A percentile compares a stretch with the other conserved stretches of the same genome.
Evolutionary conservation across 2,797 vertebrate species (phyloP).

Genomic region (Nasua narica): DNA sequence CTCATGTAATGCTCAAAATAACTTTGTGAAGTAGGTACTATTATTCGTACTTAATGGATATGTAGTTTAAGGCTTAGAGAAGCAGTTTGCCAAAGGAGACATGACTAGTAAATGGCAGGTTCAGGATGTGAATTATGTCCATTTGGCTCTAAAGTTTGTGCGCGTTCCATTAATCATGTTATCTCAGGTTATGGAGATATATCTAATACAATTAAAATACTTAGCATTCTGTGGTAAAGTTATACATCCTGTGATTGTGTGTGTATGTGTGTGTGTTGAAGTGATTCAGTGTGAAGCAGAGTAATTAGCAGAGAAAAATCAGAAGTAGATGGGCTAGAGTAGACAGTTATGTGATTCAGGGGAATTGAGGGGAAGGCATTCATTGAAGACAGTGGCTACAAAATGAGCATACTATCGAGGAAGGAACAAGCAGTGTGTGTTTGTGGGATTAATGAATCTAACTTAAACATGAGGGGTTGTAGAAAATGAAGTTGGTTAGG

Average conservation of each 20-base stretch:
- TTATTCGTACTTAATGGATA: background rate
- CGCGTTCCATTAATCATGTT: background rate
- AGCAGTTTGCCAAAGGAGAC: background rate
- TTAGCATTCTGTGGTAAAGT: background rate
- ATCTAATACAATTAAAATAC: background rate
- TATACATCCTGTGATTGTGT: background rate
- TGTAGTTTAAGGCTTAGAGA: background rate
- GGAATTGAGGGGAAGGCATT: background rate
- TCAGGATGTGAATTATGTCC: background rate
- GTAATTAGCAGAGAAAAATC: background rate
- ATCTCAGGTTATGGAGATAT: background rate
- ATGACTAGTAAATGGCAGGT: background rate
- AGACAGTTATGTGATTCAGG: background rate
- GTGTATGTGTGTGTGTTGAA: background rate
- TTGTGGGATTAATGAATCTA: background rate
- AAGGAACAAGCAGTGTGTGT: background rate
- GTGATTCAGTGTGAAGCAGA: background rate
- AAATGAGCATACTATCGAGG: background rate
- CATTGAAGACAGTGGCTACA: background rate
- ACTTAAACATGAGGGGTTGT: background rate
- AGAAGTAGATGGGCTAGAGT: background rate
- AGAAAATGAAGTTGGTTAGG: background rate
- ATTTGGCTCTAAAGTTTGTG: background rate
- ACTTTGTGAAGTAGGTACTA: background rate
- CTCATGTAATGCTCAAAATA: background rate